phyloP scores from a whole-genome alignment of 2,888 invertebrate species.

The Ephialtes manifestator region DNA sequence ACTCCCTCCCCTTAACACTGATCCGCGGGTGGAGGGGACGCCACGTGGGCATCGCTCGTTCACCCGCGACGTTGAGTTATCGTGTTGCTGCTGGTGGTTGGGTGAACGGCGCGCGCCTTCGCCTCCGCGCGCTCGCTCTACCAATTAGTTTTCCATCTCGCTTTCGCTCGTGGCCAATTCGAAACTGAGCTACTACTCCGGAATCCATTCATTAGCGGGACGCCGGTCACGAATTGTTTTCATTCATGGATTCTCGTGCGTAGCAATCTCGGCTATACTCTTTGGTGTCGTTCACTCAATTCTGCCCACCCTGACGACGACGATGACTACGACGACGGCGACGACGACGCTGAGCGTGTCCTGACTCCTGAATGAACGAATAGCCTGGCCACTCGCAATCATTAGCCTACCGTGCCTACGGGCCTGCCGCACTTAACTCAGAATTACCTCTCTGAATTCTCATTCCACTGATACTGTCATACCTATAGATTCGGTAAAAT shows the following conservation, averaged over 20 bases:
- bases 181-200: constrained; percentile 79
- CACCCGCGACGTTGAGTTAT: constrained; percentile 72
- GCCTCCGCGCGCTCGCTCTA: constrained; percentile 69
- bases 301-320: constrained; percentile 29
- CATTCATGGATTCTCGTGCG: constrained; percentile 83
- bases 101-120: constrained; percentile 72
- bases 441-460: constrained; percentile 51
- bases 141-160: constrained; percentile 72
- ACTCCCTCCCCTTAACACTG: no score
- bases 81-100: constrained; percentile 60
- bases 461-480: constrained; percentile 48
- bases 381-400: constrained; percentile 55
- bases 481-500: not conserved
- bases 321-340: constrained; percentile 11
- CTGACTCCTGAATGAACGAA: constrained; percentile 73
- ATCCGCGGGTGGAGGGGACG: constrained; percentile 42
- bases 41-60: constrained; percentile 69
- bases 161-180: constrained; percentile 73
- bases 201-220: constrained; percentile 82
- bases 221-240: constrained; percentile 82
- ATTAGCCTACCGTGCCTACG: constrained; percentile 58
- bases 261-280: constrained; percentile 66
- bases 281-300: constrained; percentile 50
- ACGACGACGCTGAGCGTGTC: constrained; percentile 64
- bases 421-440: constrained; percentile 38